These are phyloP conservation scores for Drosophila paracracens DNA, from an alignment of 2,888 invertebrate genomes.

Conservation along the genomic window DNA sequence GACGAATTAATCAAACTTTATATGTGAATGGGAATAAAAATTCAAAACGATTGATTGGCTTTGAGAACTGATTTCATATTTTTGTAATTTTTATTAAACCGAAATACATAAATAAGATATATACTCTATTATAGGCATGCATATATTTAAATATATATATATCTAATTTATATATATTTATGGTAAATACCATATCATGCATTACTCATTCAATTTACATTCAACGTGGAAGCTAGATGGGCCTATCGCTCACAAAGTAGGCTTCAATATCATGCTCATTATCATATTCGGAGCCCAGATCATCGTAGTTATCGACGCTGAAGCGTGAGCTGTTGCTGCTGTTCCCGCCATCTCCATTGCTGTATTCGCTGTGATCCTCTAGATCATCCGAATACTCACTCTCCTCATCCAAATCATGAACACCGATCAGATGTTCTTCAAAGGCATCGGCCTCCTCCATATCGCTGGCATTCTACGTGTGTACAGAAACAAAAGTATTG, in stretches of 20 bases:
- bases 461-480: conserved; percentile 79
- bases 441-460: conserved; percentile 70
- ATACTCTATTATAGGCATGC: conserved; percentile 20
- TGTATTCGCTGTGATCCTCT: conserved; percentile 71
- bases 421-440: conserved; percentile 59
- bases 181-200: conserved; percentile 20
- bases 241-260: conserved; percentile 33
- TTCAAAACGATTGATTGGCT: conserved; percentile 2
- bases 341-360: conserved; percentile 66
- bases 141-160: conserved; percentile 13
- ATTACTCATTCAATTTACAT: conserved; percentile 51
- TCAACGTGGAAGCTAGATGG: conserved; percentile 31
- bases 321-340: conserved; percentile 58
- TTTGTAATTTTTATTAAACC: conserved; percentile 34
- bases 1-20: conserved; percentile 99
- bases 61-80: conserved; percentile 13
- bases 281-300: conserved; percentile 59
- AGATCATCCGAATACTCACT: conserved; percentile 74
- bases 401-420: conserved; percentile 69
- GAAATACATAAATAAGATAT: conserved; percentile 37
- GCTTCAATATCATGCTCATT: conserved; percentile 48
- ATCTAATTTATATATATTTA: conserved; percentile 29
- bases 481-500: not conserved
- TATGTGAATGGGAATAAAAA: conserved; percentile 86
- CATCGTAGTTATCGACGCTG: conserved; percentile 58